A percentile compares a stretch with the other conserved stretches of the same genome.
phyloP scores from a whole-genome alignment of 1,140 invertebrate genomes.

The Leguminivora glycinivorella region DNA sequence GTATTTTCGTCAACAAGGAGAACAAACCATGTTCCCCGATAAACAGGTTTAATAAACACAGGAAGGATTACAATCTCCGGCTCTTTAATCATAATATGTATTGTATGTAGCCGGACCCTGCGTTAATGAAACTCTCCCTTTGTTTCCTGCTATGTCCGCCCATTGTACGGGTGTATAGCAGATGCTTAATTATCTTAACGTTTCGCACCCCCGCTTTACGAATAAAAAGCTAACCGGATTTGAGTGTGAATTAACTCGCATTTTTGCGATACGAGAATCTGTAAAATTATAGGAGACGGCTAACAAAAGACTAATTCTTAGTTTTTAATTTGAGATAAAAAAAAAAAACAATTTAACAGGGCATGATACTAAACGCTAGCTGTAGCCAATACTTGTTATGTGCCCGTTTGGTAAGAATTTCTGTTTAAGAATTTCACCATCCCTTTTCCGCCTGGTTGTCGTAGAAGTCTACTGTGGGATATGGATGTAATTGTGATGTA shows the following conservation, averaged over 20 bases:
- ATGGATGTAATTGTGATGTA: too few species aligned
- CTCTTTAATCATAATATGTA: conserved; percentile 43
- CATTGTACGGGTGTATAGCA: conserved; percentile 13
- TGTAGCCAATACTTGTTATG: too few species aligned
- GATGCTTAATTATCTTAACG: conserved; percentile 27
- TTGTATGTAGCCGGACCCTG: conserved; percentile 54
- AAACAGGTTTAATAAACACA: conserved; percentile 29
- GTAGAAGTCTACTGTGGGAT: too few species aligned
- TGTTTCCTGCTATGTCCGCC: conserved; percentile 40
- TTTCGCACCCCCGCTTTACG: not conserved
- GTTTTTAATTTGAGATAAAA: too few species aligned
- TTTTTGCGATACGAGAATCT: too few species aligned
- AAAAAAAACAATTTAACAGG: too few species aligned
- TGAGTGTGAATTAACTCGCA: not conserved
- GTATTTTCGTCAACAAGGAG: not conserved
- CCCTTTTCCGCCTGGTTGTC: too few species aligned
- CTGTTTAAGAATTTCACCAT: too few species aligned
- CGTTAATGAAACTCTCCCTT: conserved; percentile 58
- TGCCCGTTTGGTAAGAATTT: too few species aligned
- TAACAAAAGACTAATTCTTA: too few species aligned
- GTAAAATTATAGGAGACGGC: too few species aligned
- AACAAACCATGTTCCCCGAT: conserved; percentile 20
- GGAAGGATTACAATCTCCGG: conserved; percentile 25
- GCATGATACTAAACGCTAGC: too few species aligned
- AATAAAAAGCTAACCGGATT: conserved; percentile 13